phyloP scores from a whole-genome alignment of 2,113 vertebrate genomes.

The Alexandromys fortis region DNA sequence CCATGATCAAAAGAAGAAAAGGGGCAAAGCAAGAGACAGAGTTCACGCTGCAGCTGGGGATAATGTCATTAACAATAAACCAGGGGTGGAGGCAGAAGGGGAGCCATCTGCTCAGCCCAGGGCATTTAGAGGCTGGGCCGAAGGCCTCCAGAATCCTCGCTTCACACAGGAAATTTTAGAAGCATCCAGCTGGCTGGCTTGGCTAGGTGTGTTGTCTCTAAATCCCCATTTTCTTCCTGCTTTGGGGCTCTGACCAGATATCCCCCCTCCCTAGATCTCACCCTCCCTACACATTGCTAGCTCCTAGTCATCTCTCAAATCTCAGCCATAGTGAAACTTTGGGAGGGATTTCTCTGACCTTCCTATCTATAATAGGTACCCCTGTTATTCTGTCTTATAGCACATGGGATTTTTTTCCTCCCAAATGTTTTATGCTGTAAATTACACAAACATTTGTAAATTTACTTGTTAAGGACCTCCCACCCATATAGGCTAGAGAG shows the following conservation, averaged over 20 bases:
- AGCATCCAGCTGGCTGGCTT: conserved; percentile 37
- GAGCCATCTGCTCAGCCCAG: conserved; percentile 51
- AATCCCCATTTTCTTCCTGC: neutral
- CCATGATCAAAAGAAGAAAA: neutral
- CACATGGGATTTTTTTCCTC: neutral
- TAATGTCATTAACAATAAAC: conserved; percentile 20
- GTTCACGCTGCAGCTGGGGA: conserved; percentile 36
- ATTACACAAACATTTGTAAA: conserved; percentile 7
- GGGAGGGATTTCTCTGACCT: neutral
- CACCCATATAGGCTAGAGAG: neutral
- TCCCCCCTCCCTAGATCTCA: neutral
- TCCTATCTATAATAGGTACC: neutral
- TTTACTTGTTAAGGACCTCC: neutral
- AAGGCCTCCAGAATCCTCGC: neutral
- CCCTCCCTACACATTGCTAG: neutral
- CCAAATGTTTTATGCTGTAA: neutral
- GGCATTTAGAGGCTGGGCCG: neutral
- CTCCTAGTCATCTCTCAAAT: conserved; percentile 1
- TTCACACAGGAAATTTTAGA: neutral
- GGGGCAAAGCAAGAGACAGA: conserved; percentile 52
- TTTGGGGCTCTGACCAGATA: neutral
- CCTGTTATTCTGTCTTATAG: neutral
- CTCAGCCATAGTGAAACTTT: conserved; percentile 3
- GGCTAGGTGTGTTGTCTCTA: neutral
- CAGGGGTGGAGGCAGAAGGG: neutral